phyloP scores from a whole-genome alignment of 37 sponge, comb jelly and placozoan genomes.

The Ephydatia muelleri region DNA sequence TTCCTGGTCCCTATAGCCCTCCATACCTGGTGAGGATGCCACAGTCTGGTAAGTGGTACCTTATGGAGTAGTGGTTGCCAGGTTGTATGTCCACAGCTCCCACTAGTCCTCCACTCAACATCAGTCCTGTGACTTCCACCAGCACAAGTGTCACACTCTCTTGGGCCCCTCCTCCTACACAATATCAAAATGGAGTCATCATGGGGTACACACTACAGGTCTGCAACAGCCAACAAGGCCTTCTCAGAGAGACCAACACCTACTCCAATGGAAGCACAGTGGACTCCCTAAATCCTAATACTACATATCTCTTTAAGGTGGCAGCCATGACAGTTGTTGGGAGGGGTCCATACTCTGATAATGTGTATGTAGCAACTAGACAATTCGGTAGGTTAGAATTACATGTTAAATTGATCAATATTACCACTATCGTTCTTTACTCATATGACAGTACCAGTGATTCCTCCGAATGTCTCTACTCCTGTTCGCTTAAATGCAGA shows the following conservation, averaged over 20 bases:
- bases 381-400: conserved; percentile 2
- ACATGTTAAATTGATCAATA: too few relatives aligned
- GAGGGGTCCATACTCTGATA: conserved; percentile 16
- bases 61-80: too few relatives aligned
- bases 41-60: too few relatives aligned
- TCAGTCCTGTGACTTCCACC: background rate
- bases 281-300: conserved; percentile 11
- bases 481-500: too few relatives aligned
- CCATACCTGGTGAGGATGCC: too few relatives aligned
- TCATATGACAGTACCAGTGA: too few relatives aligned
- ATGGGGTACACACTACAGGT: conserved; percentile 5
- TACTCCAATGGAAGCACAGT: background rate
- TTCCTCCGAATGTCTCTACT: too few relatives aligned
- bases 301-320: conserved; percentile 14
- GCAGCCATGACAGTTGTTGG: conserved; percentile 32
- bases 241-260: background rate
- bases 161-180: conserved; percentile 32
- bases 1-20: conserved; percentile 38
- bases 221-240: background rate
- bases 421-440: too few relatives aligned
- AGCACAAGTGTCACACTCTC: conserved; percentile 18
- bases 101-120: conserved; percentile 15
- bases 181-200: conserved; percentile 31
- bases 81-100: conserved; percentile 4
- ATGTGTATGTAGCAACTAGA: background rate